A percentile compares a stretch with the other conserved stretches of the same genome.
These are phyloP conservation scores for Coptodon rendalli DNA, from an alignment of 2,113 vertebrate species.

Conservation along the genomic window DNA sequence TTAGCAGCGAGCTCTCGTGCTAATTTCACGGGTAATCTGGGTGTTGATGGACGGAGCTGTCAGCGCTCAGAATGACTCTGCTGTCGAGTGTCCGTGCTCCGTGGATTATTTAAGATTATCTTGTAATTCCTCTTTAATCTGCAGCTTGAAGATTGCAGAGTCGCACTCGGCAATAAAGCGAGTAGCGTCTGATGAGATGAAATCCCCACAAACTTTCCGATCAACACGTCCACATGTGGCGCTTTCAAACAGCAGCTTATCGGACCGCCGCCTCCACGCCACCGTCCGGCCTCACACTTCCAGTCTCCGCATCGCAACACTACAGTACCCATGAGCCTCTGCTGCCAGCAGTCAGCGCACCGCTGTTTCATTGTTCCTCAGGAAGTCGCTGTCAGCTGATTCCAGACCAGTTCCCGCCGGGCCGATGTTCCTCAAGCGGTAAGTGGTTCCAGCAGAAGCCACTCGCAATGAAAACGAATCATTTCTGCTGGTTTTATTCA, in stretches of 20 bases:
- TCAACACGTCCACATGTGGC: not conserved
- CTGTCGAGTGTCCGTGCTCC: conserved; percentile 83
- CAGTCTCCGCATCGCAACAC: not conserved
- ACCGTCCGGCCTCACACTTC: not conserved
- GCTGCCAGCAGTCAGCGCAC: not conserved
- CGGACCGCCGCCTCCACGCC: not conserved
- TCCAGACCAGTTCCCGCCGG: not conserved
- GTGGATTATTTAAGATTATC: conserved; percentile 97
- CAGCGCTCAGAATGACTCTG: conserved; percentile 76
- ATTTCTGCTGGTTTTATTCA: not conserved
- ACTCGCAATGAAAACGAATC: not conserved
- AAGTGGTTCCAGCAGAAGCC: not conserved
- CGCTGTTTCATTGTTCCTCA: not conserved
- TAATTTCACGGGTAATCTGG: conserved; percentile 56
- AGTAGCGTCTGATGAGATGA: conserved; percentile 78
- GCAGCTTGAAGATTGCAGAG: conserved; percentile 84
- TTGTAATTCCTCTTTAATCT: conserved; percentile 95
- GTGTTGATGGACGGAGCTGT: conserved; percentile 76
- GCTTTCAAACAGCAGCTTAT: not conserved
- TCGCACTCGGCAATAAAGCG: conserved; percentile 78
- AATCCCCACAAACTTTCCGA: conserved; percentile 32
- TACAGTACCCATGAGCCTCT: not conserved
- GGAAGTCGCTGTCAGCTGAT: not conserved
- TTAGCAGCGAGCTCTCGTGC: conserved; percentile 52
- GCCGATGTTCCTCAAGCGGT: not conserved